Conservation (phyloP, 2,113 vertebrate genomes). For the Pithys albifrons region DNA sequence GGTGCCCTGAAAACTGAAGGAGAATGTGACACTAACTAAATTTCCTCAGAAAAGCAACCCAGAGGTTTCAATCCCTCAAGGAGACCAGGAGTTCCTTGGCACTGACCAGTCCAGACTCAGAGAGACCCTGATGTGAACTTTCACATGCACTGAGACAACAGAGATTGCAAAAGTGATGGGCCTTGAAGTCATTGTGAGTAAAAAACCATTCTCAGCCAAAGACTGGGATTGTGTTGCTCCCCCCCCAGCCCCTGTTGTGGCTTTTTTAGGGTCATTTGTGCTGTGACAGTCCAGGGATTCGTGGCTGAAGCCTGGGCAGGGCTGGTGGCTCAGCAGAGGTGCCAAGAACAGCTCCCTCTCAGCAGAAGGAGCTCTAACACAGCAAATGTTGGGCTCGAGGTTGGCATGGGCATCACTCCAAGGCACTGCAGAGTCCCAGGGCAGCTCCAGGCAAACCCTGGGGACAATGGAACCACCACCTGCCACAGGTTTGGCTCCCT, state of each 20-base stretch:
- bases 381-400: not conserved
- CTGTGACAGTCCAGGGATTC: not conserved
- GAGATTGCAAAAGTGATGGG: not conserved
- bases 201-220: not conserved
- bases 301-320: not conserved
- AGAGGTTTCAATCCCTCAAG: not conserved
- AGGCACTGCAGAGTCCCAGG: not conserved
- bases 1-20: not conserved
- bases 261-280: not conserved
- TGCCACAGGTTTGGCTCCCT: not conserved
- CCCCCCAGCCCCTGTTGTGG: not conserved
- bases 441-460: not conserved
- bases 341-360: not conserved
- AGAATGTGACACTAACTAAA: not conserved
- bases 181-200: not conserved
- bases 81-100: not conserved
- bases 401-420: not conserved
- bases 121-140: not conserved
- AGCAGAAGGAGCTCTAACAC: constrained; percentile 45
- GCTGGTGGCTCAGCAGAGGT: not conserved
- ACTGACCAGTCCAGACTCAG: not conserved
- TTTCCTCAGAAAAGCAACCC: not conserved
- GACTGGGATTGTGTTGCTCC: not conserved
- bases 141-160: not conserved
- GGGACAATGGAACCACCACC: not conserved